A percentile compares a stretch with the other conserved stretches of the same genome.
Evolutionary conservation across 2,113 vertebrate genomes (phyloP).

Genomic region (Empidonax traillii): DNA sequence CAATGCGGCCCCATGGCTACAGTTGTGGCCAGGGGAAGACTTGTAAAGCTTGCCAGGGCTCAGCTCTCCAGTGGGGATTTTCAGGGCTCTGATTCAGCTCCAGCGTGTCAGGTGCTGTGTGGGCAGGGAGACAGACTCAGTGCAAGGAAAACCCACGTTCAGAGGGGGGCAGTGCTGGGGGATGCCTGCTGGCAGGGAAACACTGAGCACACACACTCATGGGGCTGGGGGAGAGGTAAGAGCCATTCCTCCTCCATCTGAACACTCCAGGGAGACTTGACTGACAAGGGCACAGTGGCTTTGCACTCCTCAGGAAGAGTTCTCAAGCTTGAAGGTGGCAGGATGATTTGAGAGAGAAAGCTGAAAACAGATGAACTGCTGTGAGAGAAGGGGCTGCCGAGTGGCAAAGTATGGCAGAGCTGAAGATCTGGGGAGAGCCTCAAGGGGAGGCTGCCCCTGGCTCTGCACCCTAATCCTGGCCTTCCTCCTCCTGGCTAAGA

Average conservation of each 20-base stretch:
- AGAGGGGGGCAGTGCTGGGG: neutral
- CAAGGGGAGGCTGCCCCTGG: neutral
- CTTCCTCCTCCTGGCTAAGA: neutral
- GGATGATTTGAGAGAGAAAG: neutral
- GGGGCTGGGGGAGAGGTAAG: neutral
- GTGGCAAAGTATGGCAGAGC: neutral
- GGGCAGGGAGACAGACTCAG: constrained; percentile 43
- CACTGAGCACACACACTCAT: neutral
- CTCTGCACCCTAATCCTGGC: neutral
- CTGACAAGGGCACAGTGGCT: neutral
- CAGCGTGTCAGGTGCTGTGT: neutral
- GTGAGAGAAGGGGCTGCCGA: neutral
- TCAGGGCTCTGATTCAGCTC: neutral
- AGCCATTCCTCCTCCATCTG: neutral
- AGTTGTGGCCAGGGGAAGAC: neutral
- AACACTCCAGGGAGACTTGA: neutral
- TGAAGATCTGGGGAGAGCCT: neutral
- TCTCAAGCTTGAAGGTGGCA: neutral
- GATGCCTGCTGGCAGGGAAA: neutral
- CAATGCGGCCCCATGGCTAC: fast-evolving
- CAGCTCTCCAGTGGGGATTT: neutral
- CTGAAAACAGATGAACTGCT: neutral
- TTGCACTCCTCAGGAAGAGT: neutral
- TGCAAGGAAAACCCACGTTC: neutral
- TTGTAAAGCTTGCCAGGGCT: neutral